These are phyloP conservation scores for Sebastes melanostomus DNA, from an alignment of 2,797 vertebrate genomes.

Conservation along the genomic window DNA sequence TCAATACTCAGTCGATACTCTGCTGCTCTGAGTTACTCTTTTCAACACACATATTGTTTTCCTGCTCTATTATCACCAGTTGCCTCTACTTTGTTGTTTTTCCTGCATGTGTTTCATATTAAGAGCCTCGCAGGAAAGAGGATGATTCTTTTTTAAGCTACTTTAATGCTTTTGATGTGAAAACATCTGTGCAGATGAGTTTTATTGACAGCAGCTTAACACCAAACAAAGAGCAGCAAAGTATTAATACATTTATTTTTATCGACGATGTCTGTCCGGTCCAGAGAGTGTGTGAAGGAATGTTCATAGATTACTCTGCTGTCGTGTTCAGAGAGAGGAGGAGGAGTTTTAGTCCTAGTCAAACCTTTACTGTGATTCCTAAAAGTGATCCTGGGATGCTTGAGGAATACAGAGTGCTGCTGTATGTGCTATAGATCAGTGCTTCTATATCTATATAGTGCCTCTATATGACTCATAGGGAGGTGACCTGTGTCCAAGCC, in stretches of 20 bases:
- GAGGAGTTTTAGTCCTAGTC: neutral
- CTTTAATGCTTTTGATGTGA: neutral
- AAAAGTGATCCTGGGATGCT: neutral
- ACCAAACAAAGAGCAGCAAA: neutral
- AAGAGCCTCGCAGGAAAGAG: neutral
- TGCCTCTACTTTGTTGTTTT: neutral
- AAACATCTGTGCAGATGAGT: neutral
- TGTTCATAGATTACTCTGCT: neutral
- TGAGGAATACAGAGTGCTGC: neutral
- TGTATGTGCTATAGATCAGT: constrained; percentile 20
- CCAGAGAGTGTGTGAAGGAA: neutral
- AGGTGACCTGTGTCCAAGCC: neutral
- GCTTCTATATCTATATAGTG: neutral
- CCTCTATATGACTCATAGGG: neutral
- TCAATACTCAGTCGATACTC: neutral
- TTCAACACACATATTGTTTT: neutral
- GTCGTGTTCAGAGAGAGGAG: neutral
- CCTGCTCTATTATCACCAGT: neutral
- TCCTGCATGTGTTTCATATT: neutral
- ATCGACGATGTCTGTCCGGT: no score
- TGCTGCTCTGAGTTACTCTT: neutral
- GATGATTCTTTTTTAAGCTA: neutral
- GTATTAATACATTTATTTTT: neutral
- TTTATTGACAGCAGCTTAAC: neutral
- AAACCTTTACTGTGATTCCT: neutral